phyloP scores from a whole-genome alignment of 2,113 vertebrate genomes.

The Thryonomys swinderianus region DNA sequence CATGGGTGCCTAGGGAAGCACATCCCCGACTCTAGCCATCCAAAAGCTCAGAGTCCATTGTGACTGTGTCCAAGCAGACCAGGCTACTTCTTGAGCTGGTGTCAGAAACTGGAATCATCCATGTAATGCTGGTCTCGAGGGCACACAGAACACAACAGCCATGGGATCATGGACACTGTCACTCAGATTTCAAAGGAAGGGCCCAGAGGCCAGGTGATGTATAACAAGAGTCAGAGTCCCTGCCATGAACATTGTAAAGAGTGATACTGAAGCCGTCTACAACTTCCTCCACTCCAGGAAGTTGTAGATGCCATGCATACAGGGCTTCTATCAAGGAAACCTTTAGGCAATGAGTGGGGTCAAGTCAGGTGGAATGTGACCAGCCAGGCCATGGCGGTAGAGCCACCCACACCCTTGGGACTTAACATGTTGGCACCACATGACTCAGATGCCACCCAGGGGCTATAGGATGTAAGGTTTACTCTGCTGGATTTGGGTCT shows the following conservation, averaged over 20 bases:
- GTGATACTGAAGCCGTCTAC: not conserved
- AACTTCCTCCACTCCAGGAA: too few species aligned
- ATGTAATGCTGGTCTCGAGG: not conserved
- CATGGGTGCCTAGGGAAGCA: not conserved
- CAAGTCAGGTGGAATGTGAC: not conserved
- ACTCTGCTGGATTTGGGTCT: not conserved
- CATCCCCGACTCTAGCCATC: not conserved
- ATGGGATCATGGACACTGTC: not conserved
- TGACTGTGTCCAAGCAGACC: not conserved
- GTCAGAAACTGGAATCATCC: not conserved
- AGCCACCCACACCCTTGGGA: not conserved
- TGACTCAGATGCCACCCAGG: not conserved
- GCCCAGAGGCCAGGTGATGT: not conserved
- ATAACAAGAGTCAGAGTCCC: not conserved
- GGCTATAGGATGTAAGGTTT: not conserved
- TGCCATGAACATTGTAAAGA: not conserved
- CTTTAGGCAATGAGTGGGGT: not conserved
- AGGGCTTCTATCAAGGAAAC: not conserved
- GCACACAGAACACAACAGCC: not conserved
- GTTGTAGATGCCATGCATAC: not conserved
- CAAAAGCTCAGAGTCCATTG: not conserved
- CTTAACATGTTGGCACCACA: not conserved
- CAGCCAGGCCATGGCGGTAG: not conserved
- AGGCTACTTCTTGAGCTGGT: not conserved
- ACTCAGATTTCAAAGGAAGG: not conserved